Evolutionary conservation across 1,140 invertebrate genomes (phyloP).

Genomic region (Bombus impatiens): DNA sequence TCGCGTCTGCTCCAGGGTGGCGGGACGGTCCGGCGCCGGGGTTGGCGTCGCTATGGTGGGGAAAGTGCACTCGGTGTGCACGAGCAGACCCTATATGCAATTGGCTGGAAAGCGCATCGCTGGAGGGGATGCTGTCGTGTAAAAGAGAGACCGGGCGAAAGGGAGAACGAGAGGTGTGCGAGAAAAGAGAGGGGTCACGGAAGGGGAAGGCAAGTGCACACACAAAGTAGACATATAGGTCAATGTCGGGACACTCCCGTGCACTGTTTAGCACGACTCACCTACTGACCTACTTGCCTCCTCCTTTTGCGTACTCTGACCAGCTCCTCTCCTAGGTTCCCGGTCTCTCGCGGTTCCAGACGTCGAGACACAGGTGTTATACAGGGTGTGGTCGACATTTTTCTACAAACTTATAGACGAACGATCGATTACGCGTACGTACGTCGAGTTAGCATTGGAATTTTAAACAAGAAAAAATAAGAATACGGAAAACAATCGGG

Average conservation of each 20-base stretch:
- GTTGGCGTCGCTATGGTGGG: slow-evolving; percentile 57
- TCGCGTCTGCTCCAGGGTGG: slow-evolving; percentile 49
- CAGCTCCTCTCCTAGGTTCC: slow-evolving; percentile 45
- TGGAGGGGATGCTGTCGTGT: slow-evolving; percentile 54
- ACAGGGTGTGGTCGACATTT: background rate
- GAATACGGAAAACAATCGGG: too few species aligned
- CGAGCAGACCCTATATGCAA: slow-evolving; percentile 64
- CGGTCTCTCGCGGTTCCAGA: slow-evolving; percentile 23
- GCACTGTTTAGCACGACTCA: slow-evolving; percentile 71
- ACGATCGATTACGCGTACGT: background rate
- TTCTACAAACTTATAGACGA: background rate
- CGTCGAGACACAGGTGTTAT: slow-evolving; percentile 12
- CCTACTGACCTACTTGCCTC: slow-evolving; percentile 72
- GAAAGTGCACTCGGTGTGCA: slow-evolving; percentile 62
- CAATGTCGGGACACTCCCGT: slow-evolving; percentile 73
- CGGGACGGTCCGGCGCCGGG: slow-evolving; percentile 58
- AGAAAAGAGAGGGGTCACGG: slow-evolving; percentile 43
- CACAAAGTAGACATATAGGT: slow-evolving; percentile 72
- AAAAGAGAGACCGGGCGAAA: slow-evolving; percentile 60
- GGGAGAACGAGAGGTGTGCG: slow-evolving; percentile 16
- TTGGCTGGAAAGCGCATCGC: slow-evolving; percentile 66
- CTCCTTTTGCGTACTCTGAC: slow-evolving; percentile 66
- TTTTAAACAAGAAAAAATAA: too few species aligned
- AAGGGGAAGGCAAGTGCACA: slow-evolving; percentile 56
- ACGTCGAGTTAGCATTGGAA: too few species aligned